Conservation (phyloP, 2,888 invertebrate species). For the Neoaliturus tenellus region DNA sequence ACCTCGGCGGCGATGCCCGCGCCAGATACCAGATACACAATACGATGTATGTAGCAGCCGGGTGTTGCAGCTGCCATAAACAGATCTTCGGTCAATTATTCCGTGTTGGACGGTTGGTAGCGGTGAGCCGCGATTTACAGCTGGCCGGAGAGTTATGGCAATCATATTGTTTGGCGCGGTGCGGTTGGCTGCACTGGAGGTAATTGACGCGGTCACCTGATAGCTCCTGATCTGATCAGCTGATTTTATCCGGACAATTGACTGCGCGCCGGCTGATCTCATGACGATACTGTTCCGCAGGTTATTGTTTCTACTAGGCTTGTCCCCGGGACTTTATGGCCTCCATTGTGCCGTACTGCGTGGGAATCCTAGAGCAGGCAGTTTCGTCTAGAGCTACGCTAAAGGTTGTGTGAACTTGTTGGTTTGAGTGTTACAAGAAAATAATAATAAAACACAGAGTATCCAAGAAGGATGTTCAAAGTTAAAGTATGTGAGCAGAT, state of each 20-base stretch:
- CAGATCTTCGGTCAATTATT: conserved; percentile 37
- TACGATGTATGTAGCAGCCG: conserved; percentile 1
- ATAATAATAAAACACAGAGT: too few relatives aligned
- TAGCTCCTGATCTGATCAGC: conserved; percentile 40
- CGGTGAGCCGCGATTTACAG: conserved; percentile 29
- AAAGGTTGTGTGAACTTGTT: too few relatives aligned
- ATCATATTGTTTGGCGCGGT: conserved; percentile 47
- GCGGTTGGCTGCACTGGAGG: background rate
- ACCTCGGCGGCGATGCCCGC: background rate
- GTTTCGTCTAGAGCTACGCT: too few relatives aligned
- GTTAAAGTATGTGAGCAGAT: too few relatives aligned
- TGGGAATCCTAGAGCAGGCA: conserved; percentile 38
- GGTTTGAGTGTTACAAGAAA: too few relatives aligned
- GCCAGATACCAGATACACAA: conserved; percentile 29
- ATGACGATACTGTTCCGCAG: conserved; percentile 34
- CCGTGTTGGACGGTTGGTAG: background rate
- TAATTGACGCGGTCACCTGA: conserved; percentile 46
- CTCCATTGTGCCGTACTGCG: background rate
- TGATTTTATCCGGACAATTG: conserved; percentile 48
- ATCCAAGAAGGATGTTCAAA: too few relatives aligned
- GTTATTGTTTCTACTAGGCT: conserved; percentile 40
- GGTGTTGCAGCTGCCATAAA: conserved; percentile 33
- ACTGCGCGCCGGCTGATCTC: conserved; percentile 41
- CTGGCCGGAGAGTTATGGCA: conserved; percentile 32
- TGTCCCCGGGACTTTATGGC: conserved; percentile 4